phyloP scores from a whole-genome alignment of 92 coral and sea anemone genomes.

The Heteractis magnifica region DNA sequence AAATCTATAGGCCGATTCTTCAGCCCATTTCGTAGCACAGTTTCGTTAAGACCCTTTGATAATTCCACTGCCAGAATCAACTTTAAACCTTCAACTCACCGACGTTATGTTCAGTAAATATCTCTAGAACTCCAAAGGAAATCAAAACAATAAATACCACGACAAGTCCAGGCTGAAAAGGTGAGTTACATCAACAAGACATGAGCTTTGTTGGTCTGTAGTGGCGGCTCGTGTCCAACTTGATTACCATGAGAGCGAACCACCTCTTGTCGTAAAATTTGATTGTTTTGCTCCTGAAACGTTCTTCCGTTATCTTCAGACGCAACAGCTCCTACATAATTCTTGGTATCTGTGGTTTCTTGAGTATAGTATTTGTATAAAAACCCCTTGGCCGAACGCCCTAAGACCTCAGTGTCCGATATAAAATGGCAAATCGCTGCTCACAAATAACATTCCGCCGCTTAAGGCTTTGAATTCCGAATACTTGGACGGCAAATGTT shows the following conservation, averaged over 20 bases:
- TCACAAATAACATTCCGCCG: slow-evolving; percentile 76
- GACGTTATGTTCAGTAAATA: slow-evolving; percentile 16
- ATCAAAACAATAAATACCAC: slow-evolving; percentile 13
- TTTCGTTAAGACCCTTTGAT: slow-evolving; percentile 15
- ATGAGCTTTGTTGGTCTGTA: slow-evolving; percentile 1
- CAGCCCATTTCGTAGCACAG: slow-evolving; percentile 40
- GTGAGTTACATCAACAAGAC: slow-evolving; percentile 2
- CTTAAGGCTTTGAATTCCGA: slow-evolving; percentile 48
- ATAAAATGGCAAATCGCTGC: slow-evolving; percentile 31
- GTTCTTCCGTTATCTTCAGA: slow-evolving; percentile 43
- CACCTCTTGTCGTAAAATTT: slow-evolving; percentile 18
- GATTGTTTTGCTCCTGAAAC: slow-evolving; percentile 31
- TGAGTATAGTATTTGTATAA: background rate
- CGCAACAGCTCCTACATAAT: slow-evolving; percentile 17
- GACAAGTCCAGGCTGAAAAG: slow-evolving; percentile 11
- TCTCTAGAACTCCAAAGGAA: slow-evolving; percentile 12
- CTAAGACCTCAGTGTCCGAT: slow-evolving; percentile 22
- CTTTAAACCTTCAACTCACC: slow-evolving; percentile 5
- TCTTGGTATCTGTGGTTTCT: slow-evolving; percentile 14
- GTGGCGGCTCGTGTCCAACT: slow-evolving; percentile 4
- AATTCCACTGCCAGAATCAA: slow-evolving; percentile 11
- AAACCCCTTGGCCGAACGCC: slow-evolving; percentile 21
- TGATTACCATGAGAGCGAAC: slow-evolving; percentile 26
- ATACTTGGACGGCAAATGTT: slow-evolving; percentile 42
- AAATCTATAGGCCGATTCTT: slow-evolving; percentile 27